Base-by-base conservation (phyloP, 1,140 invertebrate genomes). In the Anthonomus grandis region DNA sequence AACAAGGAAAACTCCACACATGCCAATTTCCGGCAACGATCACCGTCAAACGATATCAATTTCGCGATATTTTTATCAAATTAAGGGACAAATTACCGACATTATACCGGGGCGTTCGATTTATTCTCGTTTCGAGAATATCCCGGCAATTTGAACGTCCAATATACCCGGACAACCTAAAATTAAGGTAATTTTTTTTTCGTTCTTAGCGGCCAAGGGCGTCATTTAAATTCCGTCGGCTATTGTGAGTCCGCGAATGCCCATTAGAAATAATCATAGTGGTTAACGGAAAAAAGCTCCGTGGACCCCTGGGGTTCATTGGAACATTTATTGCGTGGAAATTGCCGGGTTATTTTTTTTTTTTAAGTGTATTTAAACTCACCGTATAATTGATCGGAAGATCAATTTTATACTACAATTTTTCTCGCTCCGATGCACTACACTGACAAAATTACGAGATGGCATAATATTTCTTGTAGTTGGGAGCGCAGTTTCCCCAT, bases 191-290 rank as follows among this genome's bases (percentile, higher is more conserved):
- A 36, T 50, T 38, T 50, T 50, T 37, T n/a, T n/a, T n/a, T n/a
- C n/a, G n/a, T n/a, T n/a, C n/a, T n/a, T 24, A 37, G 31, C 38
- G 37, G 19, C 48, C 31, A 13, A 27, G 37, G 24, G 31, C 22
- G 15, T 52, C 31, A 60, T 60, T 60, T 53, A 60, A 60, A 60
- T 60, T 60, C 57, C 57, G 44, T 54, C 52, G 51, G 46, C 51
- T 55, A 55, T 60, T 60, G 57, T 60, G 51, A 49, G 51, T 36
- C 18, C 51, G 36, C 52, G 23, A 48, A 27, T 60, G 38, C 51
- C 46, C 49, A 60, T 55, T 60, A 60, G 50, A 55, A 49, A 46
- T 60, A 60, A 60, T 60, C 44, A 60, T 55, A 55, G 57, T 60
- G 22, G 44, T 60, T 53, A 55, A 48, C 47, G 42, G 17, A 48